Evolutionary conservation across 2,888 invertebrate species (phyloP).

Genomic region (Cerastoderma edule): DNA sequence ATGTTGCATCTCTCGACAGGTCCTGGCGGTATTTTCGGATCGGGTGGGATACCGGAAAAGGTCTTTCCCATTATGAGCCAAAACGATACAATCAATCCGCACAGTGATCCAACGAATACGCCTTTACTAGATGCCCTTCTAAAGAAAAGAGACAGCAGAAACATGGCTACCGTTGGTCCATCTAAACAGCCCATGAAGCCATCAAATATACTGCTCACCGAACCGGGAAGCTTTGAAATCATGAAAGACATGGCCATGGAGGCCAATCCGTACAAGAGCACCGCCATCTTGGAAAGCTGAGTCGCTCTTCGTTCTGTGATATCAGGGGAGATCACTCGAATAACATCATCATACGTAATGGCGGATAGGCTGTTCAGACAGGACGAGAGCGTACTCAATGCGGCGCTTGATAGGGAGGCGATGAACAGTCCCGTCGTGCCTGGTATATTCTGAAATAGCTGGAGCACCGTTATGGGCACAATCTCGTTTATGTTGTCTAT

Average conservation of each 20-base stretch:
- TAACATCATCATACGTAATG: slow-evolving; percentile 35
- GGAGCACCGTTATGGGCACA: slow-evolving; percentile 31
- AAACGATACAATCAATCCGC: neutral
- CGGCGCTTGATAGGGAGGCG: slow-evolving; percentile 47
- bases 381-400: slow-evolving; percentile 51
- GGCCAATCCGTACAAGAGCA: slow-evolving; percentile 23
- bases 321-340: slow-evolving; percentile 23
- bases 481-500: slow-evolving; percentile 42
- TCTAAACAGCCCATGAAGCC: slow-evolving; percentile 33
- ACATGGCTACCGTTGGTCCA: slow-evolving; percentile 38
- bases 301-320: slow-evolving; percentile 22
- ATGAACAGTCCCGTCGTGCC: slow-evolving; percentile 51
- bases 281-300: slow-evolving; percentile 20
- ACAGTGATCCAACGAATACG: slow-evolving; percentile 9
- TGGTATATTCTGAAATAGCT: slow-evolving; percentile 38
- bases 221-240: slow-evolving; percentile 29
- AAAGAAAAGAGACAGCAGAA: slow-evolving; percentile 33
- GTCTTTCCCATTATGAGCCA: slow-evolving; percentile 24
- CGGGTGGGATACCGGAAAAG: neutral
- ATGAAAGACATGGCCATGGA: slow-evolving; percentile 32
- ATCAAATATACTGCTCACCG: slow-evolving; percentile 27
- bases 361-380: slow-evolving; percentile 44
- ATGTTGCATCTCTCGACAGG: slow-evolving; percentile 8
- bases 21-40: slow-evolving; percentile 7
- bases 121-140: slow-evolving; percentile 38